Conservation (phyloP, 2,797 vertebrate species). For the Sebastes taczanowskii region DNA sequence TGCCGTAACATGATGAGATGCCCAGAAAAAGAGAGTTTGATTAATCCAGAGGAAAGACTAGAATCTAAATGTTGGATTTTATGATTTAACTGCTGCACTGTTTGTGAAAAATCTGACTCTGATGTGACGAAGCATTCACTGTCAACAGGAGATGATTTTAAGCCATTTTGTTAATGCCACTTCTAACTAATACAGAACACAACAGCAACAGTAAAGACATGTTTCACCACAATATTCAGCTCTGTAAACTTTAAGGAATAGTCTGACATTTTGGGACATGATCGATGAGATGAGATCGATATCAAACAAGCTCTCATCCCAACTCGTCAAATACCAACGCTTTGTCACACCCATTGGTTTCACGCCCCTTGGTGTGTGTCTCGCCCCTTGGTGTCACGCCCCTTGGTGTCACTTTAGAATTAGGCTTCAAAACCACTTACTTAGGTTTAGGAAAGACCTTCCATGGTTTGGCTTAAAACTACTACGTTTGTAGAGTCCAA, state of each 20-base stretch:
- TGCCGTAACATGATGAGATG: not conserved
- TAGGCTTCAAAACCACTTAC: too few species aligned
- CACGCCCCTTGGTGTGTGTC: too few species aligned
- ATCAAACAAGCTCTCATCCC: too few species aligned
- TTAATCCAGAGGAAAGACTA: not conserved
- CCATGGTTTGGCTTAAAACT: too few species aligned
- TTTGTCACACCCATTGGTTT: too few species aligned
- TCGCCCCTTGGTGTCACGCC: accelerated
- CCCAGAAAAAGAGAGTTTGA: not conserved
- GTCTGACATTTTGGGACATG: not conserved
- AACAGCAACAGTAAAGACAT: not conserved
- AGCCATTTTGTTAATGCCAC: constrained; percentile 14
- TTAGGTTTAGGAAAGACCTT: too few species aligned
- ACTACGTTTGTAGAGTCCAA: too few species aligned
- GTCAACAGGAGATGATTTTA: not conserved
- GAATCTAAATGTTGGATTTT: not conserved
- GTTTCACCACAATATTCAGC: not conserved
- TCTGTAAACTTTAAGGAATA: not conserved
- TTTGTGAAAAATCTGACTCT: not conserved
- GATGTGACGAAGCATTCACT: not conserved
- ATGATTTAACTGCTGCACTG: not conserved
- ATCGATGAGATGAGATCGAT: too few species aligned
- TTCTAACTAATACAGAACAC: not conserved
- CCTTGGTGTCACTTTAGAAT: too few species aligned
- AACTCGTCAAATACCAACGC: too few species aligned